These are phyloP conservation scores for Hedya salicella DNA, from an alignment of 2,888 invertebrate species.

Conservation along the genomic window DNA sequence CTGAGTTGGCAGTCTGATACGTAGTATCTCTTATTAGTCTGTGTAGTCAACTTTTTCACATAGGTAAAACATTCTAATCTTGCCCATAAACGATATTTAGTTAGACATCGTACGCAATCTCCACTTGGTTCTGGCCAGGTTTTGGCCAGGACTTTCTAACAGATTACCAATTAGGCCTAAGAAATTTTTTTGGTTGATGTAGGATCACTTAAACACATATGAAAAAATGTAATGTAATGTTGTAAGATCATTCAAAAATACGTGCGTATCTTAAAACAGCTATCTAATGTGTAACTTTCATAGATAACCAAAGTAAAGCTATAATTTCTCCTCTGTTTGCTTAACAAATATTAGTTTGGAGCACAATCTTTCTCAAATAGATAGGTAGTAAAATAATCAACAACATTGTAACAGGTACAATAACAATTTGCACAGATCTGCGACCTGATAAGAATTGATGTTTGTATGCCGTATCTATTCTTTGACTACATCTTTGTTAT, in stretches of 20 bases:
- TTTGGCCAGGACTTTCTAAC: no score
- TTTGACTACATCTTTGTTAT: slow-evolving; percentile 13
- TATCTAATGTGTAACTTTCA: slow-evolving; percentile 19
- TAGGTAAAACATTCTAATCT: no score
- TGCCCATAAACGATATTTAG: no score
- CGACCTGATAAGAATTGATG: slow-evolving; percentile 18
- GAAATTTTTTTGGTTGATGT: no score
- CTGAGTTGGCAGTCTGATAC: no score
- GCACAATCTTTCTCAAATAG: slow-evolving; percentile 30
- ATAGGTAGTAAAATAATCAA: slow-evolving; percentile 34
- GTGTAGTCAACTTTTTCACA: no score
- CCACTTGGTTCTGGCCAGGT: no score
- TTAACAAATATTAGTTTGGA: slow-evolving; percentile 27
- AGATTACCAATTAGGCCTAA: no score
- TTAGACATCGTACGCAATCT: no score
- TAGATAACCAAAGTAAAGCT: slow-evolving; percentile 34
- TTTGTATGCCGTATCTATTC: slow-evolving; percentile 25
- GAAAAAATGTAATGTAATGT: no score
- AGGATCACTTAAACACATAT: no score
- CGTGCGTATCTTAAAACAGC: background rate
- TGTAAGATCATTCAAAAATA: background rate
- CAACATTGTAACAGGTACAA: slow-evolving; percentile 42
- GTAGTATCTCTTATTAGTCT: no score
- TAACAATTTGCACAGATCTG: slow-evolving; percentile 40
- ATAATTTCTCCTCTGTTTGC: slow-evolving; percentile 35